phyloP scores from a whole-genome alignment of 2,888 invertebrate species.

The Brachypalpus laphriformis region DNA sequence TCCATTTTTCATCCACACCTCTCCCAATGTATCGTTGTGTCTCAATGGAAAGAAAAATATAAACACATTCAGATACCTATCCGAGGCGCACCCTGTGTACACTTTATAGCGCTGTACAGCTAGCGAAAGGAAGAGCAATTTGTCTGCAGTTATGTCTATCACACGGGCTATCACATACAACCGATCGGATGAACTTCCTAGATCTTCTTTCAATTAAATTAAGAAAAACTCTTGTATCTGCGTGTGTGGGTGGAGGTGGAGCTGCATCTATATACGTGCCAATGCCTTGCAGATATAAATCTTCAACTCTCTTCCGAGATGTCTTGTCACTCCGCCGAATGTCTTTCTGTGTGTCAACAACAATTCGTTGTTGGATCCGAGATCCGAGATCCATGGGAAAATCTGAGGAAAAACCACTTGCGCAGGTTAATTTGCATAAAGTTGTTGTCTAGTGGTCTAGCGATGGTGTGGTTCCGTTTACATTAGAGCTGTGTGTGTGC shows the following conservation, averaged over 20 bases:
- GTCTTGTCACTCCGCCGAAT: conserved; percentile 55
- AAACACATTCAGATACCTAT: conserved; percentile 59
- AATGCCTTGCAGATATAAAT: conserved; percentile 58
- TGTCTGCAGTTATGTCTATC: conserved; percentile 72
- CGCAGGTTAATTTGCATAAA: conserved; percentile 56
- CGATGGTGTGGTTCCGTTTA: conserved; percentile 53
- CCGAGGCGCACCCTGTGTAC: conserved; percentile 65
- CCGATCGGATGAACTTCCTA: conserved; percentile 72
- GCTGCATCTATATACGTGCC: conserved; percentile 40
- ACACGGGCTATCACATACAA: conserved; percentile 55
- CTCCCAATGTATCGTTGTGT: conserved; percentile 35
- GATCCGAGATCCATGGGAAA: conserved; percentile 67
- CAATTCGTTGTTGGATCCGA: conserved; percentile 44
- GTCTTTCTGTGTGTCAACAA: conserved; percentile 67
- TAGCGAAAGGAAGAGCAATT: conserved; percentile 66
- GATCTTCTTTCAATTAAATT: conserved; percentile 73
- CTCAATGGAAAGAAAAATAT: conserved; percentile 20
- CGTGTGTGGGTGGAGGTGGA: conserved; percentile 62
- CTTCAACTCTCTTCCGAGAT: conserved; percentile 24
- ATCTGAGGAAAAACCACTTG: conserved; percentile 70
- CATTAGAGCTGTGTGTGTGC: neutral
- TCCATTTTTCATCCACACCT: conserved; percentile 73
- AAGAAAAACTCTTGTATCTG: conserved; percentile 40
- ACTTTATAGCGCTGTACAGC: conserved; percentile 16
- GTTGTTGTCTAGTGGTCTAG: conserved; percentile 46